phyloP scores from a whole-genome alignment of 2,113 vertebrate genomes.

The Apus apus region DNA sequence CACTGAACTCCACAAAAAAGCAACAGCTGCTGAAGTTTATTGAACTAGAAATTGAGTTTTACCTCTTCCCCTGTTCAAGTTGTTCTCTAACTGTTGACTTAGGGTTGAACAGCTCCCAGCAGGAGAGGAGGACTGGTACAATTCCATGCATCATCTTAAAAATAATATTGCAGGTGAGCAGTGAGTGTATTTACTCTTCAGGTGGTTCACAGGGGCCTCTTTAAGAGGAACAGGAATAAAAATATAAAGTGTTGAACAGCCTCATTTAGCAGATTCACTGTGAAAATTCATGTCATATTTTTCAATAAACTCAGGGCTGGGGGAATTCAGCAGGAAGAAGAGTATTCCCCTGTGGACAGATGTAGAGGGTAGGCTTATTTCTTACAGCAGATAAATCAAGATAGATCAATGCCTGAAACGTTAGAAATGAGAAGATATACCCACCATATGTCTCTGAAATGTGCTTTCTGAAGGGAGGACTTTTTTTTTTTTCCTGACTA shows the following conservation, averaged over 20 bases:
- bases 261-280: constrained; percentile 25
- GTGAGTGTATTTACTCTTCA: not conserved
- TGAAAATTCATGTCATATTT: constrained; percentile 27
- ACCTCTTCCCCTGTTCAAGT: not conserved
- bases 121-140: not conserved
- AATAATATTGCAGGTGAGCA: not conserved
- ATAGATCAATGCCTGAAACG: not conserved
- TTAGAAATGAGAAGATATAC: not conserved
- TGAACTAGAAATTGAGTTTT: not conserved
- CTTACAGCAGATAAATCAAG: not conserved
- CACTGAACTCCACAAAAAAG: not conserved
- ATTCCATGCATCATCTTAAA: not conserved
- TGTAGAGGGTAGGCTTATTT: not conserved
- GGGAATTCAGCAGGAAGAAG: not conserved
- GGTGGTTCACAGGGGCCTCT: not conserved
- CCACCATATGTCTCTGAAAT: not conserved
- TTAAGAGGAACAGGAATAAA: not conserved
- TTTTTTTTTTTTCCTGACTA: not conserved
- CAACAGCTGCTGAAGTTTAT: not conserved
- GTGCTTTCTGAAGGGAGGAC: not conserved
- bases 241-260: not conserved
- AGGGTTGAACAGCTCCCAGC: not conserved
- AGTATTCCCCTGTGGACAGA: not conserved
- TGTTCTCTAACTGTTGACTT: not conserved
- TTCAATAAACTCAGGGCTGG: constrained; percentile 46